Evolutionary conservation across 1,140 invertebrate genomes (phyloP), one percentile per base, ranked within the genome.

Genomic region (Oryctes rhinoceros): DNA sequence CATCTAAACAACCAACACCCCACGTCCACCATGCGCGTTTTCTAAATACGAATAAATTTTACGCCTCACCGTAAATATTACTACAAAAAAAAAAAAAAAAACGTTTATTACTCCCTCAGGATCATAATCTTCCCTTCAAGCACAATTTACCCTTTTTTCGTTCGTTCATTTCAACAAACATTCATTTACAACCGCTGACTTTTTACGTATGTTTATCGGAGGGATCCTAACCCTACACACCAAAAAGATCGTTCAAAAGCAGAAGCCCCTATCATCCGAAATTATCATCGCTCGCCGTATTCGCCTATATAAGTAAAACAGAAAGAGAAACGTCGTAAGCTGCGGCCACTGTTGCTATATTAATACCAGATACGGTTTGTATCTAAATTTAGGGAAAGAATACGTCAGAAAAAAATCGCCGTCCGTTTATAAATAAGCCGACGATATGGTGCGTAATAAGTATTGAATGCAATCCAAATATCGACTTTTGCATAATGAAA

Each of bases 121-220:
- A 18, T 6, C 15, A 7, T 59, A 59, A 59, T 59, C 53, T 18
- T 59, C 18, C 39, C 39, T 44, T 10, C 39, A 44, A 44, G 15
- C 53, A 18, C 6, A 7, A 18, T 59, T 59, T 59, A 59, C 15
- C 53, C 53, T 18, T 59, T 59, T 59, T 59, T 10, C 39, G 39
- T 44, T 3, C 39, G 39, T 44, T 44, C 39, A 18, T n/a, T 59
- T 59, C 15, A 59, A 59, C 53, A 59, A 59, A 18, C 53, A 18
- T 59, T 59, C 53, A n/a, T 59, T 59, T 59, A 59, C 53, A 59
- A 18, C 15, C 15, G 13, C 18, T 59, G 53, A 59, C 53, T 59
- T 59, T 59, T 59, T 59, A 59, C n/a, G 53, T 59, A n/a, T 59
- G 53, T 59, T 59, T 59, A 59, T 6, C 53, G 53, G 18, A 59